phyloP scores from a whole-genome alignment of 2,113 vertebrate species.

The Monopterus albus region DNA sequence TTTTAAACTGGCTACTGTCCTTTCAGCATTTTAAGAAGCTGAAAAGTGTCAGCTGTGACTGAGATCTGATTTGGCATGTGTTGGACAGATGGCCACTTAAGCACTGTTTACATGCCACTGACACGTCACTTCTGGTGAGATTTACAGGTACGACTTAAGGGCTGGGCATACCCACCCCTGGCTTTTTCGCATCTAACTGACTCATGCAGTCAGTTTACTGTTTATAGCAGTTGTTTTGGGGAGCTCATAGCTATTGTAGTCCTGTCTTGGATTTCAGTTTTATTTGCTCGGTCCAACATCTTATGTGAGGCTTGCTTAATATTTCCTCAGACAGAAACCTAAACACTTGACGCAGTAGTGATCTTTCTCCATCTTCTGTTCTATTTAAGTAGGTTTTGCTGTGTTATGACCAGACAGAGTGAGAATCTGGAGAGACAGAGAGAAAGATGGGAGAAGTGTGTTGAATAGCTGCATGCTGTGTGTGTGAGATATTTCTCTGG shows the following conservation, averaged over 20 bases:
- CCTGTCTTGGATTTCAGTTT: too few species aligned
- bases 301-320: constrained; percentile 5
- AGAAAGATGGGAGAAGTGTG: constrained; percentile 20
- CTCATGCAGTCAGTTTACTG: background rate
- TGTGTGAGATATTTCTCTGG: constrained; percentile 53
- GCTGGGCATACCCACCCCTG: too few species aligned
- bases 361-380: constrained; percentile 1
- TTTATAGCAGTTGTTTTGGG: background rate
- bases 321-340: background rate
- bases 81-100: background rate
- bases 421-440: constrained; percentile 21
- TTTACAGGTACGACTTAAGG: background rate
- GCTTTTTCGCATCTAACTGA: background rate
- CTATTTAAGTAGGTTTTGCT: constrained; percentile 7
- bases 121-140: background rate
- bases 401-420: constrained; percentile 28
- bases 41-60: background rate
- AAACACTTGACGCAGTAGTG: background rate
- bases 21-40: background rate
- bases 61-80: background rate
- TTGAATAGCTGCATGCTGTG: constrained; percentile 37
- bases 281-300: background rate
- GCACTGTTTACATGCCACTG: background rate
- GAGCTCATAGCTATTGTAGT: too few species aligned
- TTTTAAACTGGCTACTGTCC: background rate